phyloP scores from a whole-genome alignment of 2,888 invertebrate species.

The Zeuzera pyrina region DNA sequence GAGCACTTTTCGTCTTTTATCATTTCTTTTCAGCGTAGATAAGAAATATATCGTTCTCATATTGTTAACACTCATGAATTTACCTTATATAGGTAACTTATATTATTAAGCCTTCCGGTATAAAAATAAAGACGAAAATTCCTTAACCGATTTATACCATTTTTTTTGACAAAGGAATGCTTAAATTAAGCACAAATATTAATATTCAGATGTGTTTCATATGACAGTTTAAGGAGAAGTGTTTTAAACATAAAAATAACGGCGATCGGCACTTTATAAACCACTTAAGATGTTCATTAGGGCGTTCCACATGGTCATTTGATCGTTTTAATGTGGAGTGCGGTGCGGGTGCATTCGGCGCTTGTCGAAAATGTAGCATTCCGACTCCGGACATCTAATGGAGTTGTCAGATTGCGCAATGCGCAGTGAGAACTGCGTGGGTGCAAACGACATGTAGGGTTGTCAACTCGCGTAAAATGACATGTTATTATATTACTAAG shows the following conservation, averaged over 20 bases:
- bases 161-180: neutral
- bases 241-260: slow-evolving; percentile 62
- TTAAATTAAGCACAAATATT: slow-evolving; percentile 9
- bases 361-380: slow-evolving; percentile 27
- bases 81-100: too few relatives aligned
- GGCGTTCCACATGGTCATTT: slow-evolving; percentile 48
- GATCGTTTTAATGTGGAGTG: slow-evolving; percentile 60
- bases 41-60: too few relatives aligned
- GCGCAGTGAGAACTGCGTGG: slow-evolving; percentile 46
- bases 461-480: too few relatives aligned
- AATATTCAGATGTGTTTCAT: slow-evolving; percentile 29
- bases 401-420: slow-evolving; percentile 60
- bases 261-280: slow-evolving; percentile 65
- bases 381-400: slow-evolving; percentile 47
- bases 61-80: too few relatives aligned
- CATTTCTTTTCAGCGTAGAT: too few relatives aligned
- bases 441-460: slow-evolving; percentile 31
- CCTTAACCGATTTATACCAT: too few relatives aligned
- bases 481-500: too few relatives aligned
- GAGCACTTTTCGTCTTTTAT: too few relatives aligned
- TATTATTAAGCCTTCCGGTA: too few relatives aligned
- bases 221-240: slow-evolving; percentile 34
- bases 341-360: slow-evolving; percentile 20
- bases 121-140: too few relatives aligned
- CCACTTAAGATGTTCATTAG: slow-evolving; percentile 68